Conservation (phyloP, 2,113 vertebrate genomes). For the Dasyprocta punctata region DNA sequence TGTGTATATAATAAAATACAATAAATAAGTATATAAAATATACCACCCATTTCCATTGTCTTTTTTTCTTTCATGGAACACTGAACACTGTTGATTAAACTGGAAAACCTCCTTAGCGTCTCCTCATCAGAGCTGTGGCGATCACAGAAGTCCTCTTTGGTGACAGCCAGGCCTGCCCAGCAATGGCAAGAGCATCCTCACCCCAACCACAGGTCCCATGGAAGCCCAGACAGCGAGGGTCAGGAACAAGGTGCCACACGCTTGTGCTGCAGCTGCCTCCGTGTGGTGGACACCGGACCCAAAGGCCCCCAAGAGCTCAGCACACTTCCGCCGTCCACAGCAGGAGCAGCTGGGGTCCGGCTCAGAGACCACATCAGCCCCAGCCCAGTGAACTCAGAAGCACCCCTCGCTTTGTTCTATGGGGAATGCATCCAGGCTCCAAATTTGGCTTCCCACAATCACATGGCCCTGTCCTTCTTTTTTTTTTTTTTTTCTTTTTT, state of each 20-base stretch:
- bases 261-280: not conserved
- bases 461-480: no score
- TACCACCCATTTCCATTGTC: not conserved
- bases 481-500: no score
- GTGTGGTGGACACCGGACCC: not conserved
- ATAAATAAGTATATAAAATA: not conserved
- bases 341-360: not conserved
- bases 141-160: not conserved
- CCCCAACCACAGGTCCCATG: not conserved
- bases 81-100: conserved; percentile 11
- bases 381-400: not conserved
- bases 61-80: not conserved
- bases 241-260: not conserved
- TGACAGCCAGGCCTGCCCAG: not conserved
- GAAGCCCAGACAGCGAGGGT: not conserved
- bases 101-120: not conserved
- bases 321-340: not conserved
- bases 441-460: not conserved
- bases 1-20: not conserved
- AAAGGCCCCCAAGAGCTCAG: rapidly evolving
- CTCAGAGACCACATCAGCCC: not conserved
- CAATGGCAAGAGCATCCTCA: not conserved
- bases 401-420: not conserved
- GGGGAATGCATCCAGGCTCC: not conserved
- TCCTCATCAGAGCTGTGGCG: not conserved